Percentiles rank a stretch among this genome's conserved stretches.
Evolutionary conservation across 1,140 invertebrate species (phyloP).

Genomic region (Sinella curviseta): DNA sequence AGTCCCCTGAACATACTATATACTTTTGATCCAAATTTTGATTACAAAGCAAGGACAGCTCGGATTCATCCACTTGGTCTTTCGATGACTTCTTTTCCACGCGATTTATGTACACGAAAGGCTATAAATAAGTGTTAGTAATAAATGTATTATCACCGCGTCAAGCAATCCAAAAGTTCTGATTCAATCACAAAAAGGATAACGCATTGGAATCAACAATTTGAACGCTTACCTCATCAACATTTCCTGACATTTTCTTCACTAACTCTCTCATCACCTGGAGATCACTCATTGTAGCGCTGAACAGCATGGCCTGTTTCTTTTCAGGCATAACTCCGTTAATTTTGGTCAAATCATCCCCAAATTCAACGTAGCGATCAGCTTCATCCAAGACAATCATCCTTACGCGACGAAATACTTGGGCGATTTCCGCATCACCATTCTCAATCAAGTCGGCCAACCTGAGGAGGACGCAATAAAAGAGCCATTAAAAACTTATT

Average conservation of each 20-base stretch:
- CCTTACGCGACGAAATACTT: slow-evolving; percentile 74
- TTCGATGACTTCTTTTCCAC: slow-evolving; percentile 61
- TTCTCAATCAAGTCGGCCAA: slow-evolving; percentile 84
- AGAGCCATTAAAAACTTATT: slow-evolving; percentile 1
- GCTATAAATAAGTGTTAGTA: slow-evolving; percentile 19
- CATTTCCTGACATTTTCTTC: neutral
- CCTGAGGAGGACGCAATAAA: slow-evolving; percentile 51
- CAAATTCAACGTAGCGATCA: slow-evolving; percentile 79
- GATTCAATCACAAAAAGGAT: too few relatives aligned
- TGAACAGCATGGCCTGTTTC: slow-evolving; percentile 86
- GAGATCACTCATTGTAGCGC: slow-evolving; percentile 91
- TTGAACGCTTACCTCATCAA: neutral
- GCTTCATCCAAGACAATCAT: slow-evolving; percentile 92
- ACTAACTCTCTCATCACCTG: neutral
- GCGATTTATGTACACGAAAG: slow-evolving; percentile 32
- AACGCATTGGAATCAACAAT: neutral
- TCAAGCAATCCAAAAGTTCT: too few relatives aligned
- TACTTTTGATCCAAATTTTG: slow-evolving; percentile 77
- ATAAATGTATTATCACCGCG: too few relatives aligned
- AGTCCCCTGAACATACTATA: slow-evolving; percentile 82
- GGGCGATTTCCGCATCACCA: slow-evolving; percentile 67
- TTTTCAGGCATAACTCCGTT: slow-evolving; percentile 75
- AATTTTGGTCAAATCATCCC: slow-evolving; percentile 78
- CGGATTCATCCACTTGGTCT: slow-evolving; percentile 43
- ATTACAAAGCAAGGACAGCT: neutral